Evolutionary conservation across 2,113 vertebrate genomes (phyloP).

Genomic region (Rhinolophus ferrumequinum): DNA sequence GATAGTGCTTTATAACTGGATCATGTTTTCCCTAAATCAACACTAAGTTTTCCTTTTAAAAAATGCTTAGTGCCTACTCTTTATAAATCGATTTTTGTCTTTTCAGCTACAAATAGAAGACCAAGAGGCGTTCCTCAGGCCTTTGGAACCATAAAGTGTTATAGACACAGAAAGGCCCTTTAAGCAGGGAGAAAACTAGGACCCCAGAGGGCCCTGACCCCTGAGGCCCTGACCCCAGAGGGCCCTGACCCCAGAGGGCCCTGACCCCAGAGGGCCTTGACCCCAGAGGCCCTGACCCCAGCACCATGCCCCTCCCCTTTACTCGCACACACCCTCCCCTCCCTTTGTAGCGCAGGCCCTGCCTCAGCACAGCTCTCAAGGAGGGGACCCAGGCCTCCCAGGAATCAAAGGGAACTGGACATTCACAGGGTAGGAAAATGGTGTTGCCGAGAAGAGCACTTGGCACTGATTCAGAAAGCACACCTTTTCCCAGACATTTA

Average conservation of each 20-base stretch:
- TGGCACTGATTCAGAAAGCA: background rate
- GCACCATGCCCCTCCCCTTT: fast-evolving
- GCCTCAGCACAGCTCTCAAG: fast-evolving
- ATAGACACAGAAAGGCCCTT: background rate
- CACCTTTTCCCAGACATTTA: background rate
- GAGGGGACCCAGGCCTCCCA: fast-evolving
- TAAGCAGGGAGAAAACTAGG: background rate
- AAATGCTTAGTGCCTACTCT: background rate
- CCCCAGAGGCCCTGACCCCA: too few relatives aligned
- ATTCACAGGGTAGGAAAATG: fast-evolving
- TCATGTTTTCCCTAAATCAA: background rate
- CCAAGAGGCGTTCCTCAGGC: background rate
- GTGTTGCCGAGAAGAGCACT: fast-evolving
- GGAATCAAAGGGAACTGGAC: background rate
- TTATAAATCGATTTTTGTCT: background rate
- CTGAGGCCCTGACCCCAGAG: too few relatives aligned
- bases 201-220: background rate
- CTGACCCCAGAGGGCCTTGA: too few relatives aligned
- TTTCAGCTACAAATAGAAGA: background rate
- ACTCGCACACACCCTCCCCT: fast-evolving
- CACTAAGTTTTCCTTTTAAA: background rate
- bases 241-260: too few relatives aligned
- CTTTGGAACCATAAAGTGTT: background rate
- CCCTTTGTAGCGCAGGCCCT: fast-evolving
- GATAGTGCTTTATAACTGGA: background rate